Base-by-base conservation (phyloP, 1,140 invertebrate species). In the Proctacanthus coquilletti region DNA sequence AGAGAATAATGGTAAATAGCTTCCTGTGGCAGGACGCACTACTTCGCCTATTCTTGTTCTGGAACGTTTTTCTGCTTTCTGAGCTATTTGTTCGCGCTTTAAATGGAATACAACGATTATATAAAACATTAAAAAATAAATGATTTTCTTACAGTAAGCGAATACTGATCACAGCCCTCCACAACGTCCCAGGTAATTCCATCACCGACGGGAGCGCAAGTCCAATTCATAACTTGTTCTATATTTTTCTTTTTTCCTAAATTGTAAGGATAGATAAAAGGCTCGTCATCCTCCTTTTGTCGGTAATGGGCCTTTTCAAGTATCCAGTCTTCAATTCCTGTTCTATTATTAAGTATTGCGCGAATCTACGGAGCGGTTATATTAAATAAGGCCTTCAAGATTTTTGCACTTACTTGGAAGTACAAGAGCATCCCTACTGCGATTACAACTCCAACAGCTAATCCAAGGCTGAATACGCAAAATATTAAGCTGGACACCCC, bases 281-380 rank as follows among this genome's bases (percentile, higher is more conserved):
- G 55, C 5, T 48, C 44, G 18, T 60, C 52, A 0, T 62, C 58
- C 21, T 56, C 57, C 18, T 47, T 49, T 27, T 64, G 58, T 40
- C 82, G 59, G 52, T 73, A 69, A n/a, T 68, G 58, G 0, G 86
- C 85, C 63, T 92, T 92, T 50, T 85, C 80, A 21, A 85, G 50
- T 48, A 98, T 97, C 89, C 93, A 97, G 43, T 86, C 84, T 69
- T 98, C 94, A 42, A 98, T 93, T 18, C 80, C 87, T 2, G 94
- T 97, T 55, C 77, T 74, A 69, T 98, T 97, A 49, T 70, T 71
- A 1, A 86, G 42, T 45, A 97, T 83, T 33, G 77, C 74, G 51
- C 76, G 74, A 18, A n/a, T n/a, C n/a, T n/a, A n/a, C n/a, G n/a
- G n/a, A n/a, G n/a, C n/a, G n/a, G n/a, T n/a, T n/a, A n/a, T n/a